Conservation (phyloP, 2,888 invertebrate genomes). For the Caradrina kadenii region DNA sequence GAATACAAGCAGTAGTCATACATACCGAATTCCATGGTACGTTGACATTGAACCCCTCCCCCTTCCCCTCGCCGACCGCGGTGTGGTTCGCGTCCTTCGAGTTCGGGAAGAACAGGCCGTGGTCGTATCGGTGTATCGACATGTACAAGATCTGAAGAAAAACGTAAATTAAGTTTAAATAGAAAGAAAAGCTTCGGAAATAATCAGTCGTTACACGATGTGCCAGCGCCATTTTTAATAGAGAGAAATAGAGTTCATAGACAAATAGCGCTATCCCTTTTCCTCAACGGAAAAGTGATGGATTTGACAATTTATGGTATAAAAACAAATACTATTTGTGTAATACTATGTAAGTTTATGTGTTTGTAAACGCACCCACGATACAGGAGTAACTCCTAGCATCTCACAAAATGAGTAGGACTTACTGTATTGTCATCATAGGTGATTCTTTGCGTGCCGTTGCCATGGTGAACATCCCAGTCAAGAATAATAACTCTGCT, state of each 20-base stretch:
- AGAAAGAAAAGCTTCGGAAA: too few species aligned
- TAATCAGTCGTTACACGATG: too few species aligned
- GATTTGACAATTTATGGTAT: too few species aligned
- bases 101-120: conserved; percentile 96
- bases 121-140: conserved; percentile 97
- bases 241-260: too few species aligned
- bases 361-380: too few species aligned
- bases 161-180: neutral
- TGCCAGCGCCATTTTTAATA: too few species aligned
- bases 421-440: conserved; percentile 90
- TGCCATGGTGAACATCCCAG: conserved; percentile 99
- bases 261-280: too few species aligned
- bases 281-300: too few species aligned
- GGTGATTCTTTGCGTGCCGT: conserved; percentile 96
- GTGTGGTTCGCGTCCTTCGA: conserved; percentile 92
- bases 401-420: neutral
- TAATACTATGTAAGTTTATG: too few species aligned
- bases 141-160: conserved; percentile 94
- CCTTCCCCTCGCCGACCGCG: conserved; percentile 92
- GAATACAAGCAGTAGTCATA: conserved; percentile 35
- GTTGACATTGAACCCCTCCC: conserved; percentile 96
- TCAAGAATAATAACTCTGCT: conserved; percentile 94
- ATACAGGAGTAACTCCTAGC: too few species aligned
- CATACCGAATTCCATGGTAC: conserved; percentile 96
- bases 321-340: too few species aligned